Evolutionary conservation across 2,113 vertebrate species (phyloP), one percentile per base, ranked within the genome.

Genomic region (Stigmatopora nigra): DNA sequence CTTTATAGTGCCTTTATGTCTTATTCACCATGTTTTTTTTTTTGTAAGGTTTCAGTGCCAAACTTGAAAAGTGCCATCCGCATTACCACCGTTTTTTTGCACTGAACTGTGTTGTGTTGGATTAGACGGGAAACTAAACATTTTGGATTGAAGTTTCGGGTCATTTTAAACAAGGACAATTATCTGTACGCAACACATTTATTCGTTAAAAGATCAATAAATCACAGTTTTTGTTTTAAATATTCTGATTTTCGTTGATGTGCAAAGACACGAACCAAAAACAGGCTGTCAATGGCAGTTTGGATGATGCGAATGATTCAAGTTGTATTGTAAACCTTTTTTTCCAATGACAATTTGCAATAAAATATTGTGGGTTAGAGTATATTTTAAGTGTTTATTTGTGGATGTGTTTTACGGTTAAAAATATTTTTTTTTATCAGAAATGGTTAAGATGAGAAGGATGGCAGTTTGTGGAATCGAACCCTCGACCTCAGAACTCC

Each of bases 291-390:
- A 68, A 68, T 52, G 69, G 63, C 71, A 73, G 69, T 76, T 44
- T 81, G 75, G 72, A 72, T 78, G 78, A 86, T 78, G 61, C 64
- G 49, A 75, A 63, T 75, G 66, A 82, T 78, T 86, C 72, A 72
- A 81, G 77, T 81, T 61, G 82, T 86, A 80, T 78, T 87, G 79
- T 90, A 76, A 79, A 83, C 91, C 10, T 63, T 90, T 90, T 86
- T 92, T 88, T 91, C 87, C 81, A 77, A 84, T 90, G 80, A 85
- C 84, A 78, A 84, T 91, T 86, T 81, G 87, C 90, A 96, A 94
- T 96, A 94, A 98, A 91, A 89, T 92, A 93, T 93, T 92, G 91
- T 94, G 93, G 92, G 91, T 94, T 93, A 91, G 84, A 63, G 25
- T 31, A 31, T 31, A 76, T 83, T 76, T 76, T 89, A 88, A 85